A percentile compares a stretch with the other conserved stretches of the same genome.
Evolutionary conservation across 2,113 vertebrate genomes (phyloP).

Genomic region (Mus spicilegus): DNA sequence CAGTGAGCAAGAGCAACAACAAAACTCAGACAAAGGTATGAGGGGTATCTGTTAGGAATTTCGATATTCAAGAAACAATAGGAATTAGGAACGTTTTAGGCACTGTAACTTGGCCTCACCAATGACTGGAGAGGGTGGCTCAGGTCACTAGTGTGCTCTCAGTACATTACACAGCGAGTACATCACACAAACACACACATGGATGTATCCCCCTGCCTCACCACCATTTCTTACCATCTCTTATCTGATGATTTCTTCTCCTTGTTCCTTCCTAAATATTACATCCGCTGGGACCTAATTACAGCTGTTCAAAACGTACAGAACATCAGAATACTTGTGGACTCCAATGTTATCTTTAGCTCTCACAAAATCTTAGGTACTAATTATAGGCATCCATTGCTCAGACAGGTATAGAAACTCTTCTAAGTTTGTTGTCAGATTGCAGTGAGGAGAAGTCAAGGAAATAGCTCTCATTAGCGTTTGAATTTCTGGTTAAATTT

Average conservation of each 20-base stretch:
- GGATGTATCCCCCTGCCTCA: not conserved
- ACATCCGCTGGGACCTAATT: constrained; percentile 69
- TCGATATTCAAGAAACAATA: not conserved
- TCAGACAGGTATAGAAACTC: constrained; percentile 17
- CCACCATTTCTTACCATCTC: constrained; percentile 38
- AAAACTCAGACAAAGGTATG: not conserved
- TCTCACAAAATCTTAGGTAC: constrained; percentile 15
- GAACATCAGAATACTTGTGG: constrained; percentile 2
- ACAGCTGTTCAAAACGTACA: constrained; percentile 46
- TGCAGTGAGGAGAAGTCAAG: constrained; percentile 34
- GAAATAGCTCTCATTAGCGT: constrained; percentile 51
- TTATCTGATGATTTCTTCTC: constrained; percentile 54
- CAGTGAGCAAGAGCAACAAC: not conserved
- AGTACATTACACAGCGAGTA: not conserved
- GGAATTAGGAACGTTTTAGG: constrained; percentile 6
- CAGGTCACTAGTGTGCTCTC: not conserved
- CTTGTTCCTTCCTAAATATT: constrained; percentile 69
- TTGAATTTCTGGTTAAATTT: constrained; percentile 31
- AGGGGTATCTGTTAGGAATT: not conserved
- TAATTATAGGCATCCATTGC: constrained; percentile 40
- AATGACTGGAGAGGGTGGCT: not conserved
- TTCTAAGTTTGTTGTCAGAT: constrained; percentile 39
- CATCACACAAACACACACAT: accelerated
- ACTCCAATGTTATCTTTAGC: constrained; percentile 50
- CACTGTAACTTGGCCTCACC: not conserved